Evolutionary conservation across 2,797 vertebrate genomes (phyloP).

Genomic region (Cheracebus regulus): DNA sequence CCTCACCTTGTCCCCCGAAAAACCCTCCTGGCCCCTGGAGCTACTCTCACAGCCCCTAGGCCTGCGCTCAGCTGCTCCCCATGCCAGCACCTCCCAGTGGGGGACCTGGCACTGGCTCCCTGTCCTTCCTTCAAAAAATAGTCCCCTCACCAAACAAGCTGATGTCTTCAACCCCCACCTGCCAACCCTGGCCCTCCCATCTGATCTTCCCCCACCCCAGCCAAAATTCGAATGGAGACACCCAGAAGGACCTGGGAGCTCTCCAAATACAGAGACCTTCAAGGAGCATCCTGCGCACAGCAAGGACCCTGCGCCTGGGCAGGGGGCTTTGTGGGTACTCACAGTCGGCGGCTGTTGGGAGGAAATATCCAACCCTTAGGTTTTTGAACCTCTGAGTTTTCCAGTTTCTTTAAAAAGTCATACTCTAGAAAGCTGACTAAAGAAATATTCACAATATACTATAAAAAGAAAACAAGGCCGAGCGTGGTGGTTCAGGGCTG

Average conservation of each 20-base stretch:
- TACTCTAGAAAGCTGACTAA: not conserved
- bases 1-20: not conserved
- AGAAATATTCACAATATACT: not conserved
- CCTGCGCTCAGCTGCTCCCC: not conserved
- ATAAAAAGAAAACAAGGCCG: not conserved
- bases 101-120: not conserved
- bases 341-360: not conserved
- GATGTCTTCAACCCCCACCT: not conserved
- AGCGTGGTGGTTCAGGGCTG: not conserved
- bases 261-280: too few relatives aligned
- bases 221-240: fast-evolving
- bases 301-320: too few relatives aligned
- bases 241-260: not conserved
- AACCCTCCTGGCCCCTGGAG: not conserved
- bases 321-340: too few relatives aligned
- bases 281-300: too few relatives aligned
- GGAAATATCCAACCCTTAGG: not conserved
- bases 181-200: not conserved
- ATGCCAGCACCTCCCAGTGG: not conserved
- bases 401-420: not conserved
- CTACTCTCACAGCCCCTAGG: not conserved
- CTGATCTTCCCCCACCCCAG: not conserved
- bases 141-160: not conserved
- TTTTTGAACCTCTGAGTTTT: not conserved
- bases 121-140: not conserved